Base-by-base conservation (phyloP, 2,797 vertebrate species). In the Sebastolobus alascanus region DNA sequence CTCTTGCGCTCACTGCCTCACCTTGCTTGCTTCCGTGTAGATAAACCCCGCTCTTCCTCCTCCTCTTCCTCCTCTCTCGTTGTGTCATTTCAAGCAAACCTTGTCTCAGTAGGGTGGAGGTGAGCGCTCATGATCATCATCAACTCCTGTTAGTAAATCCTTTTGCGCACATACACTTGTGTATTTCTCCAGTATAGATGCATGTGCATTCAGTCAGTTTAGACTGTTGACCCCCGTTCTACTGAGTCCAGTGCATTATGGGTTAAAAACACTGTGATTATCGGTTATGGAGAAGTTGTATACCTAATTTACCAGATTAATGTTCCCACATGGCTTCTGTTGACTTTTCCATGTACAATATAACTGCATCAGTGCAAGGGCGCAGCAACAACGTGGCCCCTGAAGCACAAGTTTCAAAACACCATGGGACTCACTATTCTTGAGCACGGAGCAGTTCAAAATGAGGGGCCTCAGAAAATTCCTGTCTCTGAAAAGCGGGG, bases 401-500 rank as follows among this genome's bases (percentile, higher is more conserved):
- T 54, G 9, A 58, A 33, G 55, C 35, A 14, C 13, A 25, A 70
- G 73, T 75, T 56, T 77, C 43, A 54, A 73, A 77, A 61, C 74
- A 75, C 27, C 27, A 12, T 20, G n/a, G 20, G 82, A 65, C 71
- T 75, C 60, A 40, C 72, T 60, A 54, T 75, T 71, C 70, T 70
- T 50, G 63, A 85, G 79, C 84, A 68, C 70, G 25, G 65, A 88
- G 40, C 33, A 84, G 82, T 88, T 92, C 82, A 90, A 93, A 94
- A 78, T 22, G 35, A 91, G 81, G 79, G 83, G 87, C 81, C 86
- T 90, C 78, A 61, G 83, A 90, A 85, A 92, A 93, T 93, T 91
- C 93, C 90, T 85, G 60, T 82, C 43, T 80, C 54, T 91, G 92
- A 95, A 95, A 94, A 86, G 77, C 69, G 27, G 75, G 89, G 91